Evolutionary conservation across 2,888 invertebrate genomes (phyloP), one percentile per base, ranked within the genome.

Genomic region (Agrotis clavis): DNA sequence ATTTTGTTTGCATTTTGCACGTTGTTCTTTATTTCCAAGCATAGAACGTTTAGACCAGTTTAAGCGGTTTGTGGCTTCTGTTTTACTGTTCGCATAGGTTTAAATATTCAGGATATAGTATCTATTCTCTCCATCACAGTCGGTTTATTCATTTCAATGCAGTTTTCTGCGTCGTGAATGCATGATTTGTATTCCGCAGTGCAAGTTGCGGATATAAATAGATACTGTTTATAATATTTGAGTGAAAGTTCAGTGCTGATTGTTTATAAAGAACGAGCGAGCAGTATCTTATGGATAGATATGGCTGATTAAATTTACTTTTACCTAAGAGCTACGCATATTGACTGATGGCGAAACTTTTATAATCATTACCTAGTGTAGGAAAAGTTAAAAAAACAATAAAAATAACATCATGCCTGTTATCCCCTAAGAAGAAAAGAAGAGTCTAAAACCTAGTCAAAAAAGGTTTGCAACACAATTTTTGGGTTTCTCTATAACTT

Each of bases 1-100:
- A 74, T 85, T 82, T 73, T 65, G 59, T 77, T 70, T 82, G 71
- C 48, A 72, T 74, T 74, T 71, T 70, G 64, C 63, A 69, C 59
- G 57, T 50, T 79, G 60, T 25, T 62, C 62, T 35, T 48, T 48
- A 30, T 35, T 35, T 61, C 51, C 70, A 66, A 25, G 59, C 71
- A 76, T 78, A 70, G 67, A 79, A 69, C 57, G 48, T 57, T 73
- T 62, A 61, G 67, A 69, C 51, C 54, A 50, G 70, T 64, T 71
- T 19, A 56, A 45, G 25, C 51, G 25, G 13, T 25, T 50, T 56
- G 14, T n/a, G 25, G 48, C 62, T 66, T 25, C 16, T 51, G 47
- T 67, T 81, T 60, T 14, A 53, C 30, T 50, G n/a, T 48, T 19
- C n/a, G 48, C 65, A 30, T 54, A 13, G 13, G 30, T 75, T 64